These are phyloP conservation scores for Neosilurus mollespiculum DNA, from an alignment of 2,797 vertebrate species.

Conservation along the genomic window DNA sequence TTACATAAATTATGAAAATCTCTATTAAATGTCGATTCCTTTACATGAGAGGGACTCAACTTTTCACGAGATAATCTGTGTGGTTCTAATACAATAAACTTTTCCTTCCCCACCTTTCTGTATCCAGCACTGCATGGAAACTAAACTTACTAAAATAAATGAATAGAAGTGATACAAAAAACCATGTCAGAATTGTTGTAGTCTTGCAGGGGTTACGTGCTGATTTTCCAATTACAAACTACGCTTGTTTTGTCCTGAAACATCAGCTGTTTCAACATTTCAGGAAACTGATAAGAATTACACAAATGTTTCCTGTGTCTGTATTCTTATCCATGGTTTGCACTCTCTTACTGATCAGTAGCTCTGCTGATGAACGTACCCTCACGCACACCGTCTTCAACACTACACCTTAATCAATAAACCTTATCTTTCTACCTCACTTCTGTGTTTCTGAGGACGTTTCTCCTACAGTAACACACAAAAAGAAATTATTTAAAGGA, in stretches of 20 bases:
- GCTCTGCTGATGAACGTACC: background rate
- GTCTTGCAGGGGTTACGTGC: background rate
- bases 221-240: background rate
- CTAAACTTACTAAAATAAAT: no score
- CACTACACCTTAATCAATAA: background rate
- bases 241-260: background rate
- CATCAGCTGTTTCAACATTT: background rate
- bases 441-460: background rate
- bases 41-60: no score
- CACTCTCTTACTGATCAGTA: background rate
- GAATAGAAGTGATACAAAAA: background rate
- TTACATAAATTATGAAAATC: no score
- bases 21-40: no score
- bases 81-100: background rate
- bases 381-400: background rate
- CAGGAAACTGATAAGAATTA: constrained; percentile 13
- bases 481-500: constrained; percentile 5
- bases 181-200: background rate
- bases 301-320: constrained; percentile 21
- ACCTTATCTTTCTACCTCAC: background rate
- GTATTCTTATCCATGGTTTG: background rate
- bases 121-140: background rate
- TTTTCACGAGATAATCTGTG: background rate
- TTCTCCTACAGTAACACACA: background rate
- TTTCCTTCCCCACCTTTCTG: background rate